phyloP scores from a whole-genome alignment of 2,113 vertebrate genomes.

The Notothenia rossii region DNA sequence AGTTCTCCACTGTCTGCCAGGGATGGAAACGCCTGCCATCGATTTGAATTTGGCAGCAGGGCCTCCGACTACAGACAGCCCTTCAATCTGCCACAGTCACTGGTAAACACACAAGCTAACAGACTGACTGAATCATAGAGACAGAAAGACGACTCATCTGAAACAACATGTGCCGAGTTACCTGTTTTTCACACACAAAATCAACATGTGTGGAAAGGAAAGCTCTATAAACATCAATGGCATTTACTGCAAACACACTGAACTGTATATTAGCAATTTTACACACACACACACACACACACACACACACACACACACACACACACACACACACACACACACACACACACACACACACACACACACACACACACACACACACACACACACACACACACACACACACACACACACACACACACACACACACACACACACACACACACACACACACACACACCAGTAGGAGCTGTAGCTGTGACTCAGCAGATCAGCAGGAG shows the following conservation, averaged over 20 bases:
- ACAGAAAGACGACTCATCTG: neutral
- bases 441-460: slow-evolving; percentile 5
- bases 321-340: slow-evolving; percentile 22
- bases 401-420: too few species aligned
- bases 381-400: too few species aligned
- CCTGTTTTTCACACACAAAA: slow-evolving; percentile 10
- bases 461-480: slow-evolving; percentile 54
- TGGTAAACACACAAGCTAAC: slow-evolving; percentile 25
- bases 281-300: too few species aligned
- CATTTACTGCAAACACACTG: slow-evolving; percentile 11
- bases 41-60: slow-evolving; percentile 68
- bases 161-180: neutral
- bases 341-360: slow-evolving; percentile 37
- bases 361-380: neutral
- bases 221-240: neutral
- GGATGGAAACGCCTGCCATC: slow-evolving; percentile 65
- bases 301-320: too few species aligned
- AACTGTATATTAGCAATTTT: neutral
- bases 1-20: slow-evolving; percentile 56
- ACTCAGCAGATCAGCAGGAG: slow-evolving; percentile 76
- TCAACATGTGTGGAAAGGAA: neutral
- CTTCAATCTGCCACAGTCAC: slow-evolving; percentile 51
- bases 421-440: neutral
- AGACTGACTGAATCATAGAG: neutral
- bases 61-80: slow-evolving; percentile 52